These are phyloP conservation scores for Tigriopus californicus DNA, from an alignment of 2,888 invertebrate genomes.

Conservation along the genomic window DNA sequence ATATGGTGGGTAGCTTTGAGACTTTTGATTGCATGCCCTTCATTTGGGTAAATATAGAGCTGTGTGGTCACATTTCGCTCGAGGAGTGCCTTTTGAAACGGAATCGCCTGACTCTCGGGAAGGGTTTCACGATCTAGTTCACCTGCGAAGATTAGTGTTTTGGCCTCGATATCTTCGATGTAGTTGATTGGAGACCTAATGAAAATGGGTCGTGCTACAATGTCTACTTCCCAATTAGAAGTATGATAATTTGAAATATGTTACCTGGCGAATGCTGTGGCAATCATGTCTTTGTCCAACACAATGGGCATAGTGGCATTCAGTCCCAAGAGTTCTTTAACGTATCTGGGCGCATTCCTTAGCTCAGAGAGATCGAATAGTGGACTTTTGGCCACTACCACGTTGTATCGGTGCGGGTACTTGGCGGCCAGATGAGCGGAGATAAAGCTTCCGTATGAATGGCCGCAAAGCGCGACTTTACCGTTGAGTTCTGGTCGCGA, in stretches of 20 bases:
- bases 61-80: not conserved
- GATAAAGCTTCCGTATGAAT: not conserved
- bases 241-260: not conserved
- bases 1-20: not conserved
- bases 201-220: too few relatives aligned
- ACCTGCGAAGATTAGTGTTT: not conserved
- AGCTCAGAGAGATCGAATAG: too few relatives aligned
- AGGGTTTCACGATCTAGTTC: not conserved
- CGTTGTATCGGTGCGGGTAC: not conserved
- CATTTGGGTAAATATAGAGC: not conserved
- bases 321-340: not conserved
- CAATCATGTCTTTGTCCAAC: not conserved
- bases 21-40: not conserved
- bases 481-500: not conserved
- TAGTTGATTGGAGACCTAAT: conserved; percentile 5
- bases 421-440: not conserved
- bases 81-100: not conserved
- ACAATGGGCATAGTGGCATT: not conserved
- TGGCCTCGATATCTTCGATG: not conserved
- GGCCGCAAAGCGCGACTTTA: not conserved
- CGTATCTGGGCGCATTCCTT: not conserved
- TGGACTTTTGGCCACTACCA: not conserved
- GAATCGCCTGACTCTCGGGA: conserved; percentile 4
- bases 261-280: too few relatives aligned
- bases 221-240: too few relatives aligned